Evolutionary conservation across 2,113 vertebrate genomes (phyloP).

Genomic region (Gnathonemus echidnorhynchus): DNA sequence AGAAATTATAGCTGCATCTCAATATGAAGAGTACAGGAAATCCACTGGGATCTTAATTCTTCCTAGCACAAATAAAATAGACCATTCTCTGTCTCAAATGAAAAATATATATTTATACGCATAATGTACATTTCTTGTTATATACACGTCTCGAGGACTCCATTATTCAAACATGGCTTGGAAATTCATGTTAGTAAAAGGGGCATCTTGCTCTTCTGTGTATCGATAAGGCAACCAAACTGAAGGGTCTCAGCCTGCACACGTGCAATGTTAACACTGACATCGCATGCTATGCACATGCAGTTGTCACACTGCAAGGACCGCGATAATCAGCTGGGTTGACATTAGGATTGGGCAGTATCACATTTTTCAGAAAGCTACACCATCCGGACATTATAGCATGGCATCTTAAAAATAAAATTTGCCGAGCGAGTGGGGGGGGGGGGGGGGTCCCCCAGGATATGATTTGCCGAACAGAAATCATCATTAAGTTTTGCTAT

Average conservation of each 20-base stretch:
- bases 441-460: too few species aligned
- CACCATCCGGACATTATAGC: not conserved
- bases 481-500: not conserved
- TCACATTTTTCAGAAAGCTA: not conserved
- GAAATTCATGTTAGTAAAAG: conserved; percentile 43
- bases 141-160: conserved; percentile 61
- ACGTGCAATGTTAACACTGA: not conserved
- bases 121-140: conserved; percentile 62
- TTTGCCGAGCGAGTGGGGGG: not conserved
- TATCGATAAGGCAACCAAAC: conserved; percentile 61
- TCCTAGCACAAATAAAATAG: conserved; percentile 60
- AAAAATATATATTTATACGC: conserved; percentile 66
- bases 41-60: conserved; percentile 46
- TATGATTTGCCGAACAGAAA: too few species aligned
- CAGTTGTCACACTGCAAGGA: not conserved
- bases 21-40: conserved; percentile 46
- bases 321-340: not conserved
- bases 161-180: conserved; percentile 41
- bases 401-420: not conserved
- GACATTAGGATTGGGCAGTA: not conserved
- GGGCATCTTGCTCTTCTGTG: conserved; percentile 24
- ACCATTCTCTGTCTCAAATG: conserved; percentile 65
- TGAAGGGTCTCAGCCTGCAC: not conserved
- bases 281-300: not conserved
- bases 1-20: conserved; percentile 52